Conservation (phyloP, 1,140 invertebrate genomes). For the Glomeris maerens region DNA sequence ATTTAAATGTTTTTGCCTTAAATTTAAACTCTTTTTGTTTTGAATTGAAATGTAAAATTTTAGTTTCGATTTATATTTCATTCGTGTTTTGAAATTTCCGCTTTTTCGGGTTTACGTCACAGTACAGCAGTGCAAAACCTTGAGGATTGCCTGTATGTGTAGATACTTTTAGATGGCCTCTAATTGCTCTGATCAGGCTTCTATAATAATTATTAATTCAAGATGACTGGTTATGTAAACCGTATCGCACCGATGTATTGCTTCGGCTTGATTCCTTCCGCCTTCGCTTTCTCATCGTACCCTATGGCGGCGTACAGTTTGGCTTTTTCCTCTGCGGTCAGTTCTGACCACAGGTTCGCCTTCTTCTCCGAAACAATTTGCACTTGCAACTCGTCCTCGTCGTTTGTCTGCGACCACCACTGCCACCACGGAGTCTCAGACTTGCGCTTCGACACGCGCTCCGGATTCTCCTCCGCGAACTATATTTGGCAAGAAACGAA, state of each 20-base stretch:
- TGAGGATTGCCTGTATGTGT: no score
- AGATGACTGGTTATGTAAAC: neutral
- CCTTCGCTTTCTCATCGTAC: slow-evolving; percentile 32
- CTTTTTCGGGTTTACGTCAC: no score
- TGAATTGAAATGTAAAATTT: no score
- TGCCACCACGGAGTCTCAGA: slow-evolving; percentile 6
- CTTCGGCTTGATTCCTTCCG: slow-evolving; percentile 34
- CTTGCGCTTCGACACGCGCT: slow-evolving; percentile 20
- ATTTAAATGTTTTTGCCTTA: no score
- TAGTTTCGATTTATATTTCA: no score
- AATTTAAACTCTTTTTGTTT: no score
- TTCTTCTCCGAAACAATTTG: slow-evolving; percentile 14
- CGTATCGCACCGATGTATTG: slow-evolving; percentile 37
- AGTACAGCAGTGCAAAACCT: no score
- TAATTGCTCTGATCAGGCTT: neutral
- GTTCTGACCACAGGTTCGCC: slow-evolving; percentile 40
- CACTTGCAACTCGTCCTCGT: slow-evolving; percentile 19
- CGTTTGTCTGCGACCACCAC: slow-evolving; percentile 20
- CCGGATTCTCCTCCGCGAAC: no score
- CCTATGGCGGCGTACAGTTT: slow-evolving; percentile 47
- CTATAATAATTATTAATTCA: neutral
- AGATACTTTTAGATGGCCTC: neutral
- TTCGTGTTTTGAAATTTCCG: no score
- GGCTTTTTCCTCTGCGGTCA: slow-evolving; percentile 49
- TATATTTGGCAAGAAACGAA: no score